Conservation (phyloP, 1,140 invertebrate species). For the Pogonognathellus flavescens region DNA sequence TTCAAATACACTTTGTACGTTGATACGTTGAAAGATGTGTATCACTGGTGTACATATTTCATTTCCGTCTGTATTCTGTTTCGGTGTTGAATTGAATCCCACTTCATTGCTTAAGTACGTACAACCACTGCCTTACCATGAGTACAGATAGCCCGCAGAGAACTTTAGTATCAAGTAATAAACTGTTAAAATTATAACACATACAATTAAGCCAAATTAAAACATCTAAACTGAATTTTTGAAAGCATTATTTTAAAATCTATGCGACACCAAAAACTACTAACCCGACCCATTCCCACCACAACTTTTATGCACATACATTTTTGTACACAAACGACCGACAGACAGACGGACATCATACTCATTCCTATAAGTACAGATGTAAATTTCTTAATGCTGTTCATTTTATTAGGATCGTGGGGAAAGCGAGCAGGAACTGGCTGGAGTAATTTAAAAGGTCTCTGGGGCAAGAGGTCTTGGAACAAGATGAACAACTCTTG, state of each 20-base stretch:
- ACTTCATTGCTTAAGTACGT: too few species aligned
- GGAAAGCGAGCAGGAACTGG: conserved; percentile 59
- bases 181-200: too few species aligned
- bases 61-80: not conserved
- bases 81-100: not conserved
- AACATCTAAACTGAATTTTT: too few species aligned
- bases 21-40: not conserved
- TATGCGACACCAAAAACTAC: too few species aligned
- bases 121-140: too few species aligned
- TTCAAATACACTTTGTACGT: not conserved
- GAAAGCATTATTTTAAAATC: not conserved
- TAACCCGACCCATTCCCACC: not conserved
- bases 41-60: not conserved
- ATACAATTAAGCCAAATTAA: too few species aligned
- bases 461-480: conserved; percentile 66
- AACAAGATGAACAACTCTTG: conserved; percentile 56
- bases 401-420: conserved; percentile 48
- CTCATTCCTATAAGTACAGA: not conserved
- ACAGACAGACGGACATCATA: too few species aligned
- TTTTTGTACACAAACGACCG: not conserved
- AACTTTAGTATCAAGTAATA: too few species aligned
- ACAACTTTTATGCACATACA: not conserved
- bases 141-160: too few species aligned
- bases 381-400: not conserved
- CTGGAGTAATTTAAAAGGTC: conserved; percentile 61